A percentile compares a stretch with the other conserved stretches of the same genome.
These are phyloP conservation scores for Hyla sarda DNA, from an alignment of 2,113 vertebrate genomes.

Conservation along the genomic window DNA sequence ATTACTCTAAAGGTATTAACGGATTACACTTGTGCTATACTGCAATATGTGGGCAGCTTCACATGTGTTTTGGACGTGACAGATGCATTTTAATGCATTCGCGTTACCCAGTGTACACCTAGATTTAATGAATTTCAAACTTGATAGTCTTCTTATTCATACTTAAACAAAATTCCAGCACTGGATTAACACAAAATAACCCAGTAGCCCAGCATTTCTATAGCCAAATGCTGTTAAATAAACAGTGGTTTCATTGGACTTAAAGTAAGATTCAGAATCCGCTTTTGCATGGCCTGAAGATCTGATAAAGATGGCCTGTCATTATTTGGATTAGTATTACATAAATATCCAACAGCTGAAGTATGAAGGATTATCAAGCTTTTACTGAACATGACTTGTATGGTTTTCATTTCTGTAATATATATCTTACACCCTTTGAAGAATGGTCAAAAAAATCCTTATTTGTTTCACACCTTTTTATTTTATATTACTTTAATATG, in stretches of 20 bases:
- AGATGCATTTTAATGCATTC: not conserved
- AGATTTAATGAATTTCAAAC: not conserved
- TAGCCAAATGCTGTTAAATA: not conserved
- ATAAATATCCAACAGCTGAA: not conserved
- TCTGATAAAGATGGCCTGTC: not conserved
- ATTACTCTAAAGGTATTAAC: no score
- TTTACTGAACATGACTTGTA: not conserved
- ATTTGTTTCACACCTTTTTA: constrained; percentile 38
- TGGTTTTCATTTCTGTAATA: constrained; percentile 24
- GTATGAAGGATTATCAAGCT: not conserved
- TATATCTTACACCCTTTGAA: not conserved
- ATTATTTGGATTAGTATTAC: not conserved
- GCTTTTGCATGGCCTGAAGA: not conserved
- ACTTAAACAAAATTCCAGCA: not conserved
- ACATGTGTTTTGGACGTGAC: no score
- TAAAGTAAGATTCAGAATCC: not conserved
- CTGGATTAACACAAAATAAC: not conserved
- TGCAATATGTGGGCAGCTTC: no score
- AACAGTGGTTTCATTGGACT: not conserved
- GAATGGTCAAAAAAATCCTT: constrained; percentile 38
- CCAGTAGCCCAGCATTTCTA: not conserved
- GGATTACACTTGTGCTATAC: no score
- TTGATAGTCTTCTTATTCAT: not conserved
- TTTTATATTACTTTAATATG: constrained; percentile 47
- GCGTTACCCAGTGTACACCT: not conserved